Base-by-base conservation (phyloP, 2,113 vertebrate species). In the Neogale vison region DNA sequence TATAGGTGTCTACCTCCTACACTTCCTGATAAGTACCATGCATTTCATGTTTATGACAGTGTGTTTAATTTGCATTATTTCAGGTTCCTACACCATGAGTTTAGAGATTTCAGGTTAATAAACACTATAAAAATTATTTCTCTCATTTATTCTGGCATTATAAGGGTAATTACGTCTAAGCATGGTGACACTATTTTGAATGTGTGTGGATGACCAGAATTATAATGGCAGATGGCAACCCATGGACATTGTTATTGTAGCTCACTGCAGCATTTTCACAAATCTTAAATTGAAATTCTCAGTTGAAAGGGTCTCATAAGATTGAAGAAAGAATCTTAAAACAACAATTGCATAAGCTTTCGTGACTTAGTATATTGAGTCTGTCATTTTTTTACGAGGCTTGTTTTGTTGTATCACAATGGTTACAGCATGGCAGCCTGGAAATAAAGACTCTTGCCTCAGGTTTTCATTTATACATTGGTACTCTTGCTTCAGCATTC, bases 291-390 rank as follows among this genome's bases (percentile, higher is more conserved):
- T 96, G 61, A 96, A 76, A 1, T 95, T 98, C 76, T 96, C 71
- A 57, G 29, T 85, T 94, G 95, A 97, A 97, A 96, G 61, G 31
- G 36, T 87, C 87, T 52, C 95, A 88, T 50, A 72, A 72, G 65
- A 94, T n/a, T 90, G 76, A 98, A 96, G 95, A 97, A 98, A 98
- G 21, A 47, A 98, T 94, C 67, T 98, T 98, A 63, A 1, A 6
- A 90, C 87, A 88, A 84, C 97, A 96, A 76, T 96, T 98, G 90
- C 82, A 76, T 93, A 96, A 91, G 63, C 71, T 91, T 47, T 93
- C 90, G 98, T 93, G 95, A 98, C 95, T 98, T 97, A 95, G 86
- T 29, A 72, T 55, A 65, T 63, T 97, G 65, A 93, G 85, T 97
- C 74, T 29, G 79, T 98, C 93, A 95, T 95, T 97, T 93, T 86